Conservation (phyloP, 2,113 vertebrate species). For the Rynchops niger region DNA sequence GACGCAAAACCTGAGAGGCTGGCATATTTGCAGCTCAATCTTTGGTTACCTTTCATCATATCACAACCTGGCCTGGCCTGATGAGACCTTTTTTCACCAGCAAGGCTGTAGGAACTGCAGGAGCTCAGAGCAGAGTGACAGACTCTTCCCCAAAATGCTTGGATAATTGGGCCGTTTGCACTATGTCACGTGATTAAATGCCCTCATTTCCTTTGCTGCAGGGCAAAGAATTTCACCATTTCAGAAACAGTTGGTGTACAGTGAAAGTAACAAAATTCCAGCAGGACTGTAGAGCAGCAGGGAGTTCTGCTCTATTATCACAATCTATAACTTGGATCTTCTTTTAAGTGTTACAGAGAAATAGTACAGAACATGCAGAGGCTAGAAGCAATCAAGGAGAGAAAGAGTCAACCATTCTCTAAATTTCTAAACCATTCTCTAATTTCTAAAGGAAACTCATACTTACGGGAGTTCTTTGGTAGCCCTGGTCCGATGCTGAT, state of each 20-base stretch:
- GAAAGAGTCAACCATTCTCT: background rate
- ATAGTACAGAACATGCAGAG: background rate
- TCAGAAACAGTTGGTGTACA: background rate
- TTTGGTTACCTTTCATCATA: background rate
- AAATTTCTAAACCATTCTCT: background rate
- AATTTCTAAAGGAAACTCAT: background rate
- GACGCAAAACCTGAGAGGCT: background rate
- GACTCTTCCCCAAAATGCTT: background rate
- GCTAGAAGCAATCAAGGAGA: background rate
- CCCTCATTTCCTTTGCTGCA: background rate
- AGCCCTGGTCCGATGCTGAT: constrained; percentile 94
- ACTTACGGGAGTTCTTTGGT: constrained; percentile 94
- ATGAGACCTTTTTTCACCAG: background rate
- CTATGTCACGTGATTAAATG: background rate
- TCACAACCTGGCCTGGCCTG: background rate
- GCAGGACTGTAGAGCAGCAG: background rate
- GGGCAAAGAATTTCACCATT: background rate
- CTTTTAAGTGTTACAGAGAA: background rate
- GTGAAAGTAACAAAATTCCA: background rate
- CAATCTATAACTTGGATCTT: background rate
- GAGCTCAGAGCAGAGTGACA: background rate
- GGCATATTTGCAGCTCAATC: background rate
- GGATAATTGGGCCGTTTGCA: background rate
- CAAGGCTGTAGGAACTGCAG: background rate
- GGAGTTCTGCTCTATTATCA: background rate